These are phyloP conservation scores for Echinops telfairi DNA, from an alignment of 2,113 vertebrate species.

Conservation along the genomic window DNA sequence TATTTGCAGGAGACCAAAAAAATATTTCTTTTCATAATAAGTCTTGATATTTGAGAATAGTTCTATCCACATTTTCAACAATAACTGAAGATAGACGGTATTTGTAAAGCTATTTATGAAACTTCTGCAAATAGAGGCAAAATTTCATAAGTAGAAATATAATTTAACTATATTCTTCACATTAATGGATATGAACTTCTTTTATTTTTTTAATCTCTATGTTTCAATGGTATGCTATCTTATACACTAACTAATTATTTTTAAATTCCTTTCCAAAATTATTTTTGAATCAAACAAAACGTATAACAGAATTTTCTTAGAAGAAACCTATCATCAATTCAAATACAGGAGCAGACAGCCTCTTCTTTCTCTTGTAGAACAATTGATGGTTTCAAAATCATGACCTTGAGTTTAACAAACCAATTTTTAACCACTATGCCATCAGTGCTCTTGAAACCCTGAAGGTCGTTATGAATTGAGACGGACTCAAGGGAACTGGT, in stretches of 20 bases:
- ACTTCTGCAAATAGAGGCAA: slow-evolving; percentile 44
- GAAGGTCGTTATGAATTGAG: not conserved
- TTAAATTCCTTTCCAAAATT: slow-evolving; percentile 2
- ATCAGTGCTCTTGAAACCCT: not conserved
- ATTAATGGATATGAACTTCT: not conserved
- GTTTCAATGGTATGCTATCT: not conserved
- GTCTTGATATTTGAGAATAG: slow-evolving; percentile 25
- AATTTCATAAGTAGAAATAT: slow-evolving; percentile 56
- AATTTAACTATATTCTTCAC: slow-evolving; percentile 42
- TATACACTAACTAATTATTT: not conserved
- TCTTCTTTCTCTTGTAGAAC: no score
- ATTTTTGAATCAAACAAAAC: slow-evolving; percentile 55
- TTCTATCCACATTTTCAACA: slow-evolving; percentile 47
- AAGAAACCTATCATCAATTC: slow-evolving; percentile 12
- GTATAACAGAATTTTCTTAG: not conserved
- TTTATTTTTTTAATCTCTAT: not conserved
- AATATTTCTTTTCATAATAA: slow-evolving; percentile 46
- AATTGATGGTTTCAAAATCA: no score
- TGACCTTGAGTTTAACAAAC: no score
- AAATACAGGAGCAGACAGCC: not conserved
- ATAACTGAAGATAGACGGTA: slow-evolving; percentile 62
- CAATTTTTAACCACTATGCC: no score
- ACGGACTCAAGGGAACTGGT: not conserved
- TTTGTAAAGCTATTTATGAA: not conserved
- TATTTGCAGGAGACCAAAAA: slow-evolving; percentile 26